Evolutionary conservation across 1,140 invertebrate species (phyloP), one percentile per base, ranked within the genome.

Genomic region (Caenorhabditis tropicalis): DNA sequence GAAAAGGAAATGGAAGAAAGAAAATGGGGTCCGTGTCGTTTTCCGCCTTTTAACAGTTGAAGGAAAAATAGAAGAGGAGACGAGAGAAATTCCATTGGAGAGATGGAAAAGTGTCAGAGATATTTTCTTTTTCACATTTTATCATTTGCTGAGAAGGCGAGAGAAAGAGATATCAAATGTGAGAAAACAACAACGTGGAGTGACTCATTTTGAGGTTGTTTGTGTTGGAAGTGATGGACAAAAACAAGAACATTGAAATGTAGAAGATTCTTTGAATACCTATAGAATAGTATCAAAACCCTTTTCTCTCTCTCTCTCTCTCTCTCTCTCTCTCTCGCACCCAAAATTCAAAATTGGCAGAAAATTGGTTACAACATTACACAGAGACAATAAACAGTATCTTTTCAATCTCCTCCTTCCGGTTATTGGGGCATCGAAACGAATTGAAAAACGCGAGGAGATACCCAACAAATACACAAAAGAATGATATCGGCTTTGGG

Each of bases 401-500:
- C 65, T 74, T 43, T 24, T n/a, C 65, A 31, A 74, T 74, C n/a
- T 74, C 9, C 10, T 15, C 19, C n/a, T 56, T 24, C 24, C 53
- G 12, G 15, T 56, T 56, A 27, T 56, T 7, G 27, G 7, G 21
- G 24, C 24, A 74, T 74, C 29, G 33, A 43, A 74, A 43, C 36
- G 65, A 39, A 12, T 19, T 16, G 60, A 36, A 15, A 36, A 27
- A 15, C 16, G 33, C n/a, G 16, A n/a, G n/a, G 33, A 65, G 65
- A 74, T 39, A 74, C 36, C 36, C 36, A 43, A 43, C 39, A 43
- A n/a, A 70, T 19, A 46, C 36, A 43, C 58, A 36, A 56, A 27
- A 27, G 58, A 65, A 74, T 74, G 65, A 74, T 74, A 74, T 74
- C 65, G 65, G 65, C 65, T 74, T 74, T 74, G 65, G 65, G 65